Evolutionary conservation across 2,888 invertebrate species (phyloP), one percentile per base, ranked within the genome.

Genomic region (Xestoiulus laeticollis): DNA sequence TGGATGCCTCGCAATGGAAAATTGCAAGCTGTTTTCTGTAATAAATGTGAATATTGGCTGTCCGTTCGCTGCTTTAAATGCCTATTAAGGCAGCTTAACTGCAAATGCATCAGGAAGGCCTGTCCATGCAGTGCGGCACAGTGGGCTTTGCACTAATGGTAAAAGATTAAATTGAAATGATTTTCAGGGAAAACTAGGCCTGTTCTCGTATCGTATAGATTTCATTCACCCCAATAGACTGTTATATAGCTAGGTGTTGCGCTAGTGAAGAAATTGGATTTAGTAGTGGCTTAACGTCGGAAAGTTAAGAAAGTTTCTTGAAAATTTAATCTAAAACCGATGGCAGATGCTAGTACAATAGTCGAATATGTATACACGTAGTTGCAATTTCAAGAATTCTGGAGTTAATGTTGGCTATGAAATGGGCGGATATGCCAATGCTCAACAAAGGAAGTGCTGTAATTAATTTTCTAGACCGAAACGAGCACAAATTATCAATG

Each of bases 21-120:
- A 59, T 59, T n/a, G 59, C 59, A 59, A 59, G 59, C 59, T 59
- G 59, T 59, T 59, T 59, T 59, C 59, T 59, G 59, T 59, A 59
- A 59, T 59, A 59, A 59, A 59, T 59, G 59, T 1, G 59, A n/a
- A 59, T 59, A 59, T 59, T 59, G 59, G 59, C 59, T n/a, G 59
- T 59, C 59, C 59, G 22, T 59, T 59, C 59, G 59, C 59, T 59
- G 59, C 59, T 59, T 59, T 59, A 59, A 59, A 59, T n/a, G 59
- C 59, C 59, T 59, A 59, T 59, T 59, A 59, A 59, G 59, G 59
- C 59, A 59, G 59, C 59, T n/a, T 59, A 59, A 59, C 59, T 59
- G 59, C 59, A 59, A 59, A 59, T 59, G 59, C 59, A 22, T 59
- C 59, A 59, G 59, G n/a, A 59, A n/a, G 22, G 59, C n/a, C 59